These are phyloP conservation scores for Drosophila parthenogenetica DNA, from an alignment of 2,888 invertebrate species.

Conservation along the genomic window DNA sequence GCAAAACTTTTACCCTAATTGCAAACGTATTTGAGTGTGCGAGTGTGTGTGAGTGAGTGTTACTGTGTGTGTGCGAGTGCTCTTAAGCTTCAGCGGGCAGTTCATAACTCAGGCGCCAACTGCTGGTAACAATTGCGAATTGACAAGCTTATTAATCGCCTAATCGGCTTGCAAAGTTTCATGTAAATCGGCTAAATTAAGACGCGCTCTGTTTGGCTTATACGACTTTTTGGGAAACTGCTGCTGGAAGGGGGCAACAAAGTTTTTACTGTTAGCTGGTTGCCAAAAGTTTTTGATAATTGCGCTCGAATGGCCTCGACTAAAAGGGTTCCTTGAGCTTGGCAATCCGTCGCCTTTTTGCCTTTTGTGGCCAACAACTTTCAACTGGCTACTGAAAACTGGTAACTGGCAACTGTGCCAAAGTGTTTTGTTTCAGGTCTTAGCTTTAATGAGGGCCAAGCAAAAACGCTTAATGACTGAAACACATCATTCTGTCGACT, in stretches of 20 bases:
- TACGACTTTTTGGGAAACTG: not conserved
- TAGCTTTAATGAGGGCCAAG: constrained; percentile 63
- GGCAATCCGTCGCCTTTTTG: constrained; percentile 37
- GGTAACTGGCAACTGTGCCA: constrained; percentile 39
- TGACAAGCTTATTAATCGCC: constrained; percentile 80
- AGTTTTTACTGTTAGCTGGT: constrained; percentile 59
- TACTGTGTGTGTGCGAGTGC: not conserved
- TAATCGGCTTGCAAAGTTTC: constrained; percentile 79
- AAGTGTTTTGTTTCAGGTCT: constrained; percentile 59
- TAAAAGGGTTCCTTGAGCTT: constrained; percentile 60
- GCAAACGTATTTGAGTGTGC: constrained; percentile 58
- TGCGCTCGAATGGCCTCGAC: constrained; percentile 66
- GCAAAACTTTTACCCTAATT: constrained; percentile 60
- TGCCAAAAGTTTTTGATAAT: constrained; percentile 74
- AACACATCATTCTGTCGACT: constrained; percentile 61
- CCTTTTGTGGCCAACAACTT: constrained; percentile 37
- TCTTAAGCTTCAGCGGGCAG: constrained; percentile 50
- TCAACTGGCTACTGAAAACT: constrained; percentile 4
- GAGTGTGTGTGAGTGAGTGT: not conserved
- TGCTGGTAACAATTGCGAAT: constrained; percentile 74
- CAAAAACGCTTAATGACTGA: constrained; percentile 68
- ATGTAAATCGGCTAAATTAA: constrained; percentile 74
- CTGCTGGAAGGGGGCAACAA: constrained; percentile 27
- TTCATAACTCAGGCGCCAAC: constrained; percentile 73
- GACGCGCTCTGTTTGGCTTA: constrained; percentile 53